These are phyloP conservation scores for Fringilla coelebs DNA, from an alignment of 2,797 vertebrate species.

Conservation along the genomic window DNA sequence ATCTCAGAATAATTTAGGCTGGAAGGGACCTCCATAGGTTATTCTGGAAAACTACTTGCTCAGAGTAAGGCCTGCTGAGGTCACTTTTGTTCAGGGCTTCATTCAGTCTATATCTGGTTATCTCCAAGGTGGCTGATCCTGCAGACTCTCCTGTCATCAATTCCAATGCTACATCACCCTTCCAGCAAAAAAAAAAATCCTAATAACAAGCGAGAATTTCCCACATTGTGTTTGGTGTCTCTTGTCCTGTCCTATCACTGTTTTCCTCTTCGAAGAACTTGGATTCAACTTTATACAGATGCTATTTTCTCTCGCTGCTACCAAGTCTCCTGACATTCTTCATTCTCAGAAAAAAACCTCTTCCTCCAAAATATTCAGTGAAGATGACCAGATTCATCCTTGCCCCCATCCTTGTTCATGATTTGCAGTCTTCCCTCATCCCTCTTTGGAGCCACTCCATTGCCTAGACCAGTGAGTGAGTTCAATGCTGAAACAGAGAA, in stretches of 20 bases:
- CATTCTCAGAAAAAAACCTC: neutral
- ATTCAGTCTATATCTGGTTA: neutral
- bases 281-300: fast-evolving
- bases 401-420: neutral
- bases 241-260: neutral
- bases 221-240: neutral
- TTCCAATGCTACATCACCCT: neutral
- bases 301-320: neutral
- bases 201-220: neutral
- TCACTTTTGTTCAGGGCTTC: neutral
- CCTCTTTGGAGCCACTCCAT: neutral
- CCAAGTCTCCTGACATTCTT: neutral
- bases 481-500: neutral
- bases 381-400: neutral
- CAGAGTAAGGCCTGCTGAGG: neutral
- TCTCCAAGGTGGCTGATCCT: neutral
- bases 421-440: neutral
- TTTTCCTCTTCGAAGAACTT: neutral
- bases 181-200: neutral
- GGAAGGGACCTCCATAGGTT: neutral
- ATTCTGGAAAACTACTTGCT: neutral
- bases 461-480: neutral
- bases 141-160: neutral
- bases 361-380: neutral
- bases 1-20: neutral